Evolutionary conservation across 2,888 invertebrate species (phyloP).

Genomic region (Serrognathus titanus): DNA sequence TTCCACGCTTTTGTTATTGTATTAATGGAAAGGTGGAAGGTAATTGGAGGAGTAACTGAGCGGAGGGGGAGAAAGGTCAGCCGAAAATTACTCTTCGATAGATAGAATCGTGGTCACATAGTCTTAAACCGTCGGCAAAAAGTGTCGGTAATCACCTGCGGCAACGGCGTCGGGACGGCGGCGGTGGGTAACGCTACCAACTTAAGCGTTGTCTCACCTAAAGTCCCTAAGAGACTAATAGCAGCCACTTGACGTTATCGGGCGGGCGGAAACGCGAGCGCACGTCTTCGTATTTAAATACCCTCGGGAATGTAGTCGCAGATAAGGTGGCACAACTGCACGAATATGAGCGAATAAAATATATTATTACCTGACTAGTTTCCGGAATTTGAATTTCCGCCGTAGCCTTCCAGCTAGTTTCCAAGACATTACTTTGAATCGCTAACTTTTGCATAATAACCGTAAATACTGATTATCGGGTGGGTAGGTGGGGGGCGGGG

Average conservation of each 20-base stretch:
- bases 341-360: conserved; percentile 13
- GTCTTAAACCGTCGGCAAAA: no score
- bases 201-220: conserved; percentile 20
- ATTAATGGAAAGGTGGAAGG: no score
- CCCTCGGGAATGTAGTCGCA: conserved; percentile 39
- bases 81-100: no score
- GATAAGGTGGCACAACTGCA: conserved; percentile 41
- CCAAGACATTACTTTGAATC: conserved; percentile 13
- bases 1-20: background rate
- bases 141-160: no score
- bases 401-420: conserved; percentile 2
- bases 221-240: conserved; percentile 44
- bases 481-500: background rate
- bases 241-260: conserved; percentile 46
- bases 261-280: conserved; percentile 42
- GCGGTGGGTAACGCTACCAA: conserved; percentile 3
- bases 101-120: no score
- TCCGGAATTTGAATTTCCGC: conserved; percentile 41
- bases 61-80: background rate
- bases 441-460: conserved; percentile 17
- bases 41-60: background rate
- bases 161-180: no score
- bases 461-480: conserved; percentile 15
- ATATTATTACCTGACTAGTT: conserved; percentile 36
- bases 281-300: conserved; percentile 47